phyloP scores from a whole-genome alignment of 2,888 invertebrate genomes.

The Dolichomitus sp. region DNA sequence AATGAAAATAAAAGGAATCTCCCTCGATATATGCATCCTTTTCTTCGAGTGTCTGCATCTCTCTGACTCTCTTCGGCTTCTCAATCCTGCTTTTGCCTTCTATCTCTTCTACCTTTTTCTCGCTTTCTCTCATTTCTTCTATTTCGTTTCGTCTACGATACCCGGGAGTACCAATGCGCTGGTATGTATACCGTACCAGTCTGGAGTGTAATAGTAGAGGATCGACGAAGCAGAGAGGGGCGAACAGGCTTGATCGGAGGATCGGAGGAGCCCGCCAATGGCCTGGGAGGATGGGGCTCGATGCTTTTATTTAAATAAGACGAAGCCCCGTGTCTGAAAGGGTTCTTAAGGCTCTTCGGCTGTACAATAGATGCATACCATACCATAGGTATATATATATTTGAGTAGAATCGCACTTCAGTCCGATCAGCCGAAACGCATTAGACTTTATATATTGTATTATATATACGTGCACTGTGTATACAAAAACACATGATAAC shows the following conservation, averaged over 20 bases:
- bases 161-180: slow-evolving; percentile 22
- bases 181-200: slow-evolving; percentile 42
- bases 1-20: slow-evolving; percentile 49
- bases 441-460: slow-evolving; percentile 59
- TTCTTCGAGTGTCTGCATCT: slow-evolving; percentile 47
- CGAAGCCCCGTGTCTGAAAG: slow-evolving; percentile 74
- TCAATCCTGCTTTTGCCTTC: slow-evolving; percentile 43
- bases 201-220: slow-evolving; percentile 33
- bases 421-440: slow-evolving; percentile 57
- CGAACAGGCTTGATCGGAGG: slow-evolving; percentile 56
- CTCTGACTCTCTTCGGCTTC: slow-evolving; percentile 25
- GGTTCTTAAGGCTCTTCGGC: slow-evolving; percentile 70
- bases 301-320: slow-evolving; percentile 76
- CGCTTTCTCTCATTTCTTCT: slow-evolving; percentile 26
- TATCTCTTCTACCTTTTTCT: slow-evolving; percentile 24
- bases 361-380: slow-evolving; percentile 62
- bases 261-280: slow-evolving; percentile 56
- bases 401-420: slow-evolving; percentile 46
- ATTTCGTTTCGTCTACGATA: slow-evolving; percentile 41
- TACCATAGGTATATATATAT: slow-evolving; percentile 45
- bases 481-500: not conserved
- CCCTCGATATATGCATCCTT: slow-evolving; percentile 49
- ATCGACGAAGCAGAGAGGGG: slow-evolving; percentile 47
- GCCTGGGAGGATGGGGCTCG: slow-evolving; percentile 65
- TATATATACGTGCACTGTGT: slow-evolving; percentile 3